Conservation (phyloP, 2,113 vertebrate species). For the Tetrao urogallus region DNA sequence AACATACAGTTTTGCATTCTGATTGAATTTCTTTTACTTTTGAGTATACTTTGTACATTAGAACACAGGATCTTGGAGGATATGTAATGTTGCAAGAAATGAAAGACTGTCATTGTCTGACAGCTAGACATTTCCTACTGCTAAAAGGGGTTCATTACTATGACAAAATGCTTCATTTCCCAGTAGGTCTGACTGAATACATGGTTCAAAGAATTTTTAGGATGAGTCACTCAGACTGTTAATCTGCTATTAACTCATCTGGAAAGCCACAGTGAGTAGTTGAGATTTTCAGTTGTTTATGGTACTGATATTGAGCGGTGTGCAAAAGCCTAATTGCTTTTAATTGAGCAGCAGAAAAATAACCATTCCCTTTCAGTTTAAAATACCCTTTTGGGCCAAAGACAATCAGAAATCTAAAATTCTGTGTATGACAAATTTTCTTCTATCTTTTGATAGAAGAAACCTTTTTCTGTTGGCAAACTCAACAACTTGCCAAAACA, state of each 20-base stretch:
- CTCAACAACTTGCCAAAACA: neutral
- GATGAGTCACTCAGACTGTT: constrained; percentile 14
- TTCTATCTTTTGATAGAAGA: constrained; percentile 32
- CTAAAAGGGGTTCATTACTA: neutral
- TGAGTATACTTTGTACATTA: neutral
- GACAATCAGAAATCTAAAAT: constrained; percentile 12
- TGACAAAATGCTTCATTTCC: neutral
- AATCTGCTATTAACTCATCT: constrained; percentile 45
- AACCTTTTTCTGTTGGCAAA: neutral
- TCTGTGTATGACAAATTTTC: neutral
- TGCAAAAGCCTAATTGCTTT: constrained; percentile 35
- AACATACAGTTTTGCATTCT: neutral
- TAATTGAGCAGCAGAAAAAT: constrained; percentile 24
- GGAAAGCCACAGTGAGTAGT: constrained; percentile 23
- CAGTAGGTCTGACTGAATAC: neutral
- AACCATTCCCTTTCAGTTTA: constrained; percentile 36
- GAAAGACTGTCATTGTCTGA: too few relatives aligned
- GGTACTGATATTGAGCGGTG: neutral
- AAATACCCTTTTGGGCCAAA: constrained; percentile 8
- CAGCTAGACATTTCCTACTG: neutral
- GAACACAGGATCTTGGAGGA: neutral
- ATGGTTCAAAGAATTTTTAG: neutral
- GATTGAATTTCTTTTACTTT: neutral
- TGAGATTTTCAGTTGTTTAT: neutral
- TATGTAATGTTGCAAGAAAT: neutral